Conservation (phyloP, 2,888 invertebrate genomes). For the Cyaniris semiargus region DNA sequence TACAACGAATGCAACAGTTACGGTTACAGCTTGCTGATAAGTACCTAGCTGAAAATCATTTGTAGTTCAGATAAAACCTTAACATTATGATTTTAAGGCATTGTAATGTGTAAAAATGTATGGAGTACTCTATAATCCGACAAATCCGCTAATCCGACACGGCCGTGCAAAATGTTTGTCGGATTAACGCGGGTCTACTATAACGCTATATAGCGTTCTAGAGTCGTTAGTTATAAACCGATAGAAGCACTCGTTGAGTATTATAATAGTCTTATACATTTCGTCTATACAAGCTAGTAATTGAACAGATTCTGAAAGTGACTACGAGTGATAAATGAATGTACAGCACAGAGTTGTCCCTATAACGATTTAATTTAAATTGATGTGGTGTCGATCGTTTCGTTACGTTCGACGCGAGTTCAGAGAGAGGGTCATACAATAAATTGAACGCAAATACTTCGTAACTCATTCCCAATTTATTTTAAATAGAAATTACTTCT, state of each 20-base stretch:
- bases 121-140: too few species aligned
- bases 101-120: too few species aligned
- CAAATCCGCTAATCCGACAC: too few species aligned
- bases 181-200: too few species aligned
- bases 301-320: not conserved
- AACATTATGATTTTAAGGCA: too few species aligned
- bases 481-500: not conserved
- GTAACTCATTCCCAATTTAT: not conserved
- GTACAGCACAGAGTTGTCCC: constrained; percentile 12
- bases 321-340: constrained; percentile 11
- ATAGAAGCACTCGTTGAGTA: not conserved
- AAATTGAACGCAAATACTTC: constrained; percentile 38
- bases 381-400: constrained; percentile 22
- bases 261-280: not conserved
- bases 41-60: too few species aligned
- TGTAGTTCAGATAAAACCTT: too few species aligned
- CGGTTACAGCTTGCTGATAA: too few species aligned
- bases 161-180: too few species aligned
- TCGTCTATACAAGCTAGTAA: not conserved
- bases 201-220: too few species aligned
- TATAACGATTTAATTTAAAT: constrained; percentile 23
- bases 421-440: constrained; percentile 2
- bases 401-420: constrained; percentile 6
- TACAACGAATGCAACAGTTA: too few species aligned
- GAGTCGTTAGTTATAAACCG: too few species aligned